Evolutionary conservation across 2,888 invertebrate genomes (phyloP), one percentile per base, ranked within the genome.

Genomic region (Dolichopus griseipennis): DNA sequence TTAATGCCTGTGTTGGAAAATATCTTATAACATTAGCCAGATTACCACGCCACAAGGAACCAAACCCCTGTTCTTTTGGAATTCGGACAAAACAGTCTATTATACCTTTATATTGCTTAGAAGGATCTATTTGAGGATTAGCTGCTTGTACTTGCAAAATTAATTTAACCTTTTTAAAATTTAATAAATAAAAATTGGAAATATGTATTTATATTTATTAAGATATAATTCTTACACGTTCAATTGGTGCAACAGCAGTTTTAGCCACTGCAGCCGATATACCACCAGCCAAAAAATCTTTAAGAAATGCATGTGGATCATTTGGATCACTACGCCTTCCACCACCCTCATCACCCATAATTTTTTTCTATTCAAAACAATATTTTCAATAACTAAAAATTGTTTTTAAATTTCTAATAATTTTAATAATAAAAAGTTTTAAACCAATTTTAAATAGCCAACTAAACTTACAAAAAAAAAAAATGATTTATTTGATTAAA

Each of bases 221-320:
- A 5, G 2, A 27, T 27, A 27, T 27, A 27, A 27, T 27, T 65
- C 27, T 37, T 37, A 95, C 93, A 77, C 94, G 86, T 83, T 95
- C 95, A 76, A 95, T 94, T 63, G 95, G 95, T 37, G 95, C 95
- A 69, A 93, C 92, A 61, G 90, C 88, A 37, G 95, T 95, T 81
- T 95, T 95, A 34, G 94, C 92, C 71, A 94, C 87, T 41, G 93
- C 94, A 20, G 94, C 95, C 22, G 94, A 90, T 65, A 93, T 84
- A 69, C 94, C 95, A 73, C 95, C 94, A 68, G 93, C 93, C 66
- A 90, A 75, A 78, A 94, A 93, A 83, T 93, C 94, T 82, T 93
- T 92, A 73, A 89, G 78, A 78, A 93, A 93, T 78, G 89, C 86
- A 81, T 90, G 85, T 76, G 91, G 91, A 86, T 93, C 92, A 9